These are phyloP conservation scores for Scomber scombrus DNA, from an alignment of 2,113 vertebrate species.

Conservation along the genomic window DNA sequence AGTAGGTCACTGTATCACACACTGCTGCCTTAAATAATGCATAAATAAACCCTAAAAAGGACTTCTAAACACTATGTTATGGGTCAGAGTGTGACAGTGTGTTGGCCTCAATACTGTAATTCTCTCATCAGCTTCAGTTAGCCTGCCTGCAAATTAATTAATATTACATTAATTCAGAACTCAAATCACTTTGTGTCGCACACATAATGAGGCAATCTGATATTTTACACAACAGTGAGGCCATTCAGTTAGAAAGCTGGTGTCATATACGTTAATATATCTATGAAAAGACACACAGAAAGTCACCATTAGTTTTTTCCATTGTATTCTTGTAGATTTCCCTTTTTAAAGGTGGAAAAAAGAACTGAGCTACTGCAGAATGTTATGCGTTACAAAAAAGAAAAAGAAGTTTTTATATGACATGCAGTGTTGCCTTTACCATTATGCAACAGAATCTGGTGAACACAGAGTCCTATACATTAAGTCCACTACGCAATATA, in stretches of 20 bases:
- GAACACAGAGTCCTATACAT: conserved; percentile 1
- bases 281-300: not conserved
- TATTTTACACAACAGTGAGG: not conserved
- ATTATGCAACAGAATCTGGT: not conserved
- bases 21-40: conserved; percentile 53
- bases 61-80: conserved; percentile 26
- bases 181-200: not conserved
- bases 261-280: not conserved
- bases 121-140: conserved; percentile 19
- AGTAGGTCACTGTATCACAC: conserved; percentile 69
- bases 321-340: too few relatives aligned
- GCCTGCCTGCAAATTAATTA: not conserved
- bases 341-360: too few relatives aligned
- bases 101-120: conserved; percentile 42
- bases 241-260: not conserved
- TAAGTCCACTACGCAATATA: conserved; percentile 15
- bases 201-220: not conserved
- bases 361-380: too few relatives aligned
- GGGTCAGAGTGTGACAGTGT: conserved; percentile 13
- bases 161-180: not conserved
- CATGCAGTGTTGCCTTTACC: not conserved
- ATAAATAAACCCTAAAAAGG: conserved; percentile 47
- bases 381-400: too few relatives aligned
- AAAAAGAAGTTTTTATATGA: not conserved
- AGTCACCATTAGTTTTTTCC: not conserved